These are phyloP conservation scores for Nothobranchius furzeri DNA, from an alignment of 2,113 vertebrate genomes.

Conservation along the genomic window DNA sequence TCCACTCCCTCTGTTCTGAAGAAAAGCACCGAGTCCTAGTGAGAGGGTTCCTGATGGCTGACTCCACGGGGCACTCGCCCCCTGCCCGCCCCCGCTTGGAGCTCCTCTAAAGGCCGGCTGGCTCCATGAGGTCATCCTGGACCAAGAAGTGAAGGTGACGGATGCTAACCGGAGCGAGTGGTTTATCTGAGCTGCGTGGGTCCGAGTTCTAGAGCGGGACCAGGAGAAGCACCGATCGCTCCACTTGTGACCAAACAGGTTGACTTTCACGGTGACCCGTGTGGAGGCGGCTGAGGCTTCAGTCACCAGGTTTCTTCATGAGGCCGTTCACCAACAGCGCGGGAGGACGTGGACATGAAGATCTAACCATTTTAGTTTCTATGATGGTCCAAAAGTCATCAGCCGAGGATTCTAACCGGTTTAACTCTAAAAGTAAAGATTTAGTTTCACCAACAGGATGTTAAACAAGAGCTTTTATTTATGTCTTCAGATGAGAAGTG, in stretches of 20 bases:
- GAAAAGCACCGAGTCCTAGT: constrained; percentile 56
- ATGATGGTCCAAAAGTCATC: too few relatives aligned
- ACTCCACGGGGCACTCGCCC: constrained; percentile 12
- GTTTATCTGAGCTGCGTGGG: constrained; percentile 4
- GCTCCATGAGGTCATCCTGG: constrained; percentile 14
- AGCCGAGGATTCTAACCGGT: too few relatives aligned
- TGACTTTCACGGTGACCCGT: too few relatives aligned
- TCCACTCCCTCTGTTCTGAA: constrained; percentile 60
- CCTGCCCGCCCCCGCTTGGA: not conserved
- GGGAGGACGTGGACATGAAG: too few relatives aligned
- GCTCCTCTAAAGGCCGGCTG: constrained; percentile 1
- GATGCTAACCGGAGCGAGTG: not conserved
- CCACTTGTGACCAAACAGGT: not conserved
- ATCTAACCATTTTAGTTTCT: too few relatives aligned
- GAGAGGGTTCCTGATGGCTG: constrained; percentile 21
- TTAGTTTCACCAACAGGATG: too few relatives aligned
- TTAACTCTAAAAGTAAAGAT: too few relatives aligned
- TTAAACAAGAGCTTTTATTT: too few relatives aligned
- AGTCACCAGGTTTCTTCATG: too few relatives aligned
- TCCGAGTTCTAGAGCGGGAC: constrained; percentile 26
- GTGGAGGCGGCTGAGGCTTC: too few relatives aligned
- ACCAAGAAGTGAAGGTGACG: constrained; percentile 11
- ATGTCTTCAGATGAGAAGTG: too few relatives aligned
- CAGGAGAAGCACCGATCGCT: constrained; percentile 2
- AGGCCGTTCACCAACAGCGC: too few relatives aligned